phyloP scores from a whole-genome alignment of 2,113 vertebrate genomes.

The Naja naja region DNA sequence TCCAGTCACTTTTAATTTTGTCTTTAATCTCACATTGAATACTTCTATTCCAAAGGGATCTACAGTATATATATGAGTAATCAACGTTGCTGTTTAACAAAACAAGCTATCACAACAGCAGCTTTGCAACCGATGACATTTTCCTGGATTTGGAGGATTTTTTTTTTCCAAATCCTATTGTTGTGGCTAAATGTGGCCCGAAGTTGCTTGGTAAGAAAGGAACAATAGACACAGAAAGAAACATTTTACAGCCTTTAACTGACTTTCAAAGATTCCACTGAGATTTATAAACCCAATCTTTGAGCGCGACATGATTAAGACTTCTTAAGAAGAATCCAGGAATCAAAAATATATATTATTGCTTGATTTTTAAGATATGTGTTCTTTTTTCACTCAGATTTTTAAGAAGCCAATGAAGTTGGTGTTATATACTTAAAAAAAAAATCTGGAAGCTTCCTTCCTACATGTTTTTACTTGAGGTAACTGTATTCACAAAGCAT shows the following conservation, averaged over 20 bases:
- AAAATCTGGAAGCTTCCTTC: conserved; percentile 50
- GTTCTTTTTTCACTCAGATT: conserved; percentile 62
- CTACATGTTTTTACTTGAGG: conserved; percentile 49
- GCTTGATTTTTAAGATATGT: conserved; percentile 31
- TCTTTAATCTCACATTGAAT: conserved; percentile 56
- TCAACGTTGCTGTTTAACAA: conserved; percentile 40
- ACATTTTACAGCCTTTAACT: conserved; percentile 52
- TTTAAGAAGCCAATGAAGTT: conserved; percentile 65
- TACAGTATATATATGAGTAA: conserved; percentile 28
- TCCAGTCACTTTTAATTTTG: conserved; percentile 34
- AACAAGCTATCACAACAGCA: conserved; percentile 22
- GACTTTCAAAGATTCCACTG: conserved; percentile 34
- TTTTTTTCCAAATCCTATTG: conserved; percentile 15
- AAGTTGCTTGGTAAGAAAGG: conserved; percentile 21
- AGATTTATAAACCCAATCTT: conserved; percentile 59
- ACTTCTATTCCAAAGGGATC: conserved; percentile 51
- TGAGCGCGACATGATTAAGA: conserved; percentile 59
- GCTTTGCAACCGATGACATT: conserved; percentile 20
- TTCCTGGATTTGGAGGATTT: background rate
- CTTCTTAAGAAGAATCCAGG: conserved; percentile 64
- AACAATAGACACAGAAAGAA: conserved; percentile 3
- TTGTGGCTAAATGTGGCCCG: conserved; percentile 32
- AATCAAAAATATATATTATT: conserved; percentile 46
- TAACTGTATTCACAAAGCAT: conserved; percentile 46
- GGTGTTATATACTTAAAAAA: conserved; percentile 50